Conservation (phyloP, 1,140 invertebrate genomes). For the Colletes latitarsis region DNA sequence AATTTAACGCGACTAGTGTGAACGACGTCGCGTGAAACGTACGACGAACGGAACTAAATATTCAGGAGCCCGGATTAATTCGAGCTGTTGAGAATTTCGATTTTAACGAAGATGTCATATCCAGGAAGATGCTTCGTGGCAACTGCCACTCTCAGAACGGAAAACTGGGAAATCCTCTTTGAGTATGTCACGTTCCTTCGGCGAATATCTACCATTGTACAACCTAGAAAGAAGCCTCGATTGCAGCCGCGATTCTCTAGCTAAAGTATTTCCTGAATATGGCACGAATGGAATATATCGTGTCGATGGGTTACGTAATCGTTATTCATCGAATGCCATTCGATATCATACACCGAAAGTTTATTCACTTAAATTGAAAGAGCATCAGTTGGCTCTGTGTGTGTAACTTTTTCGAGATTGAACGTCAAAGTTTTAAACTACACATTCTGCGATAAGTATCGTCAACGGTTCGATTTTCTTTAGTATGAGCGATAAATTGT, state of each 20-base stretch:
- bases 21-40: background rate
- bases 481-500: too few species aligned
- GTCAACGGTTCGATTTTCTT: too few species aligned
- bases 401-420: too few species aligned
- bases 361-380: background rate
- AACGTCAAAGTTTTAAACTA: background rate
- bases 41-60: background rate
- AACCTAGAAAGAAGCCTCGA: background rate
- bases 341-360: background rate
- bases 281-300: background rate
- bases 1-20: background rate
- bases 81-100: slow-evolving; percentile 1
- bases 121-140: slow-evolving; percentile 2
- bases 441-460: too few species aligned
- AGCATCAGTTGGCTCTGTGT: background rate
- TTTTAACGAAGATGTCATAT: slow-evolving; percentile 14
- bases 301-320: background rate
- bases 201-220: background rate
- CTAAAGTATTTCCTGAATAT: background rate
- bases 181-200: background rate
- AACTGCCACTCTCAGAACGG: background rate
- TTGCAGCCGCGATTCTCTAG: background rate
- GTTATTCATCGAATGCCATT: slow-evolving; percentile 11
- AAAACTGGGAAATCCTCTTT: background rate
- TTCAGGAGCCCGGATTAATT: background rate